Base-by-base conservation (phyloP, 2,888 invertebrate species). In the Drosophila hamatofila region DNA sequence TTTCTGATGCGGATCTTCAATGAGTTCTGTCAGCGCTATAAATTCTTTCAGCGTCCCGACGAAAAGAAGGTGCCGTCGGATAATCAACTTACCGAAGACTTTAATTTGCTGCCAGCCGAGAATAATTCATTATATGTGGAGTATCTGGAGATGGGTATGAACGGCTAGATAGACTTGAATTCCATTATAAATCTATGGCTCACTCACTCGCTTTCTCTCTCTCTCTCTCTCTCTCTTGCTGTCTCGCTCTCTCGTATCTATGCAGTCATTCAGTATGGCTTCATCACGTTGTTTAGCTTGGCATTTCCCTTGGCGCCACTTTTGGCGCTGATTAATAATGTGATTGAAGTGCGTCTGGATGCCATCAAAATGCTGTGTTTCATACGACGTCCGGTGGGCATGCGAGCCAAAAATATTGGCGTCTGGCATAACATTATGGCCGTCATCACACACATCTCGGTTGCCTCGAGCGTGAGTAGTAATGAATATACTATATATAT, bases 251-350 rank as follows among this genome's bases (percentile, higher is more conserved):
- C 44, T 54, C 35, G 7, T 18, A 23, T 11, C 21, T 30, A 93
- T 93, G 30, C 91, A 96, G 97, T 97, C 61, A 93, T 97, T 25
- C 97, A 97, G 92, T 97, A 96, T 93, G 97, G 97, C 3, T 97
- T 97, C 90, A 95, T 97, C 30, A 97, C 97, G 0, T 94, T 97
- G 48, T 97, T 97, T 89, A 97, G 97, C 30, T 95, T 96, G 37
- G 97, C 97, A 2, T 97, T 97, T 92, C 97, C 97, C 0, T 91
- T 97, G 72, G 97, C 97, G 0, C 97, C 97, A 1, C 92, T 97
- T 1, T 96, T 97, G 92, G 97, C 97, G 1, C 93, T 97, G 41
- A 92, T 96, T 33, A 97, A 97, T 92, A 97, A 97, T 91, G 94
- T 97, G 25, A 93, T 97, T 52, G 97, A 97, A 93, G 96, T 97